Evolutionary conservation across 2,113 vertebrate species (phyloP).

Genomic region (Carettochelys insculpta): DNA sequence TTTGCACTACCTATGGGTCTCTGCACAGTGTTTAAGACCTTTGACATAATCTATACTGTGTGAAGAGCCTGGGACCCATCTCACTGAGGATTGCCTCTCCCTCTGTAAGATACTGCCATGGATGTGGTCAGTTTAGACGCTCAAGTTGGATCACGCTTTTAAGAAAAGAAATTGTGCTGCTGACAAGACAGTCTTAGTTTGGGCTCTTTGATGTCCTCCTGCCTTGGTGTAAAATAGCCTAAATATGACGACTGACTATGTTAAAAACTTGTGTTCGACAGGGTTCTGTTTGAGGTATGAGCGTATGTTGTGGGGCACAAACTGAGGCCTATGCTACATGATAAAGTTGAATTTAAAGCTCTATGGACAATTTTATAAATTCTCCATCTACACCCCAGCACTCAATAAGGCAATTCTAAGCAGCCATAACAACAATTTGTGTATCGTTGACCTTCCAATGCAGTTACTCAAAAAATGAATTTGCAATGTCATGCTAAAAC

Average conservation of each 20-base stretch:
- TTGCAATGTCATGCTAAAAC: too few relatives aligned
- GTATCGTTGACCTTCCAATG: too few relatives aligned
- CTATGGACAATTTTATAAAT: too few relatives aligned
- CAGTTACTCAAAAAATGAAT: too few relatives aligned
- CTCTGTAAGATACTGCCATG: not conserved
- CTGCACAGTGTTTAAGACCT: fast-evolving
- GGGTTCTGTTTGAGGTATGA: not conserved
- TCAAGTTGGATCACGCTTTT: not conserved
- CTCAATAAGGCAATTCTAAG: too few relatives aligned
- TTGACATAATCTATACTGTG: not conserved
- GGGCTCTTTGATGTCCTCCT: not conserved
- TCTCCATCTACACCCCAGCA: too few relatives aligned
- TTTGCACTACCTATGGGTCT: not conserved
- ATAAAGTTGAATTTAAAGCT: too few relatives aligned
- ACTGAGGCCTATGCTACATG: too few relatives aligned
- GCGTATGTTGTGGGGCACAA: not conserved
- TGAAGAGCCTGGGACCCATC: not conserved
- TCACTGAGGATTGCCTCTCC: not conserved
- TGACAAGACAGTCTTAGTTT: not conserved
- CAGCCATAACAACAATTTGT: too few relatives aligned
- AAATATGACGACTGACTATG: not conserved
- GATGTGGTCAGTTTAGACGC: not conserved
- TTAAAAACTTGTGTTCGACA: not conserved
- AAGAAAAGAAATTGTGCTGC: not conserved
- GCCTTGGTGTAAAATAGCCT: not conserved